phyloP scores from a whole-genome alignment of 2,888 invertebrate species.

The Epinotia demarniana region DNA sequence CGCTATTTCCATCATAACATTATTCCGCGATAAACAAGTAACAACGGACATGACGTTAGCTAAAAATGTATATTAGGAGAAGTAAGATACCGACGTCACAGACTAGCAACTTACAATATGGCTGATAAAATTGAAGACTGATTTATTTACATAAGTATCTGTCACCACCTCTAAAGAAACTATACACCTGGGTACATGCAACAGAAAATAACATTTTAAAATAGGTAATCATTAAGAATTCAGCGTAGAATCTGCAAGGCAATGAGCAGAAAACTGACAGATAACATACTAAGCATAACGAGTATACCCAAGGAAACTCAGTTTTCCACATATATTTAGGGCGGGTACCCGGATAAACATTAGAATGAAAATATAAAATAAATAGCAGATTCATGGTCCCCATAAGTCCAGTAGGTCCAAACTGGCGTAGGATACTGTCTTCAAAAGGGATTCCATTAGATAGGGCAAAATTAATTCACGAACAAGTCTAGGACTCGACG shows the following conservation, averaged over 20 bases:
- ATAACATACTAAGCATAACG: not conserved
- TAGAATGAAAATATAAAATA: not conserved
- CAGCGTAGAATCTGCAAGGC: not conserved
- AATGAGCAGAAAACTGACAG: not conserved
- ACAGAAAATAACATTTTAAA: constrained; percentile 1
- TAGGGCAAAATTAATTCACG: not conserved
- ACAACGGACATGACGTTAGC: constrained; percentile 10
- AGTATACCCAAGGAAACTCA: not conserved
- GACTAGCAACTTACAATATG: constrained; percentile 34
- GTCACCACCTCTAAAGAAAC: constrained; percentile 4
- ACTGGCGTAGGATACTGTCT: not conserved
- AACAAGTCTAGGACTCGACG: constrained; percentile 6
- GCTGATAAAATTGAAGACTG: constrained; percentile 19
- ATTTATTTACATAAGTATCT: constrained; percentile 27
- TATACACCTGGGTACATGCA: constrained; percentile 2
- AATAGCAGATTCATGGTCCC: not conserved
- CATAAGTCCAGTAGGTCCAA: not conserved
- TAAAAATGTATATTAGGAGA: constrained; percentile 14
- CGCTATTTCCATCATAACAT: constrained; percentile 47
- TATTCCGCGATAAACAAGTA: constrained; percentile 25
- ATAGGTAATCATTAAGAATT: not conserved
- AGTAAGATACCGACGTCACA: constrained; percentile 35
- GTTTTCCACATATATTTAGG: not conserved
- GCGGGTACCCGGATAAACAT: not conserved
- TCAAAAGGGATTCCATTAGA: not conserved